A percentile compares a stretch with the other conserved stretches of the same genome.
These are phyloP conservation scores for Lacanobia oleracea DNA, from an alignment of 2,888 invertebrate species.

Conservation along the genomic window DNA sequence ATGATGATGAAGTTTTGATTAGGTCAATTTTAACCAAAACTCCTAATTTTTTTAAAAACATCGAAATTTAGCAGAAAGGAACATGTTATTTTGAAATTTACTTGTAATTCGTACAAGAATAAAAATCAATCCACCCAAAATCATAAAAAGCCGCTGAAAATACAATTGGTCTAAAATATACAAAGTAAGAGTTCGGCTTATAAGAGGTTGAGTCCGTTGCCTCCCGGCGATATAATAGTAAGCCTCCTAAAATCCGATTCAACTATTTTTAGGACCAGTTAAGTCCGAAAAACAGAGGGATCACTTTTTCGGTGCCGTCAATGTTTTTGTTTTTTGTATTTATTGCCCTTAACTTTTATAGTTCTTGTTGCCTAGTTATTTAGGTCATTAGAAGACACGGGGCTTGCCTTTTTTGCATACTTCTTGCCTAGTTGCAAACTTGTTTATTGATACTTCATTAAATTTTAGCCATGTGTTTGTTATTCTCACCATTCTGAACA, in stretches of 20 bases:
- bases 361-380: background rate
- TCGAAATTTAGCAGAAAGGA: too few relatives aligned
- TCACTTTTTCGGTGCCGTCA: conserved; percentile 24
- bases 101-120: background rate
- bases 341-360: conserved; percentile 10
- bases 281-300: conserved; percentile 39
- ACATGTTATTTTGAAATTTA: background rate
- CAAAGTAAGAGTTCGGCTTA: conserved; percentile 25
- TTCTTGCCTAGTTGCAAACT: background rate
- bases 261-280: conserved; percentile 49
- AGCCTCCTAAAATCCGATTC: conserved; percentile 53
- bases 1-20: too few relatives aligned
- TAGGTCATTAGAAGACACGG: background rate
- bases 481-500: background rate
- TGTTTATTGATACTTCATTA: background rate
- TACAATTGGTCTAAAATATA: conserved; percentile 50
- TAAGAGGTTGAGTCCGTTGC: conserved; percentile 41
- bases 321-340: background rate
- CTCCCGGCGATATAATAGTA: conserved; percentile 43
- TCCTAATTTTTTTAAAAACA: too few relatives aligned
- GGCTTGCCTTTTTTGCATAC: background rate
- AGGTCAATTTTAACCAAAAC: too few relatives aligned
- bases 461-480: background rate
- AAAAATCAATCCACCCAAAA: conserved; percentile 12
- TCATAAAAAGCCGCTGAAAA: conserved; percentile 10